Evolutionary conservation across 2,113 vertebrate species (phyloP), one percentile per base, ranked within the genome.

Genomic region (Petrocephalus zakoni): DNA sequence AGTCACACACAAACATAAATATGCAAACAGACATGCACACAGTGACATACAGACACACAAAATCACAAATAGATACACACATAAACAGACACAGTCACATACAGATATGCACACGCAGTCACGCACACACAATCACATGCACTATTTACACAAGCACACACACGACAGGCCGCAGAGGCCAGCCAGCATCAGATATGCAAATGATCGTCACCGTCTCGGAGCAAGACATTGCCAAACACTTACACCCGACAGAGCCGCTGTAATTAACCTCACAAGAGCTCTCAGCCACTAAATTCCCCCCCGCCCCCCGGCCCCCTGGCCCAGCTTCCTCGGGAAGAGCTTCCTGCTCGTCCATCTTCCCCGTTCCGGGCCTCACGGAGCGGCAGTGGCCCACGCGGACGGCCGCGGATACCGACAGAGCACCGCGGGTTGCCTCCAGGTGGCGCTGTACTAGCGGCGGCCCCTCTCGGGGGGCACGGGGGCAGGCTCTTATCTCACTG

Each of bases 231-330:
- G 51, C 51, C 49, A 61, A 87, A 87, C 55, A 61, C 85, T 87
- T 61, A 61, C 2, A 58, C 34, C 85, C 55, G 21, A 19, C 85
- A 64, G 85, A 25, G 17, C 34, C 21, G 8, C 85, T 87, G 85
- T 87, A 87, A 87, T 87, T 87, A 87, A 87, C 85, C 85, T 87
- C 85, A 87, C 55, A 87, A 87, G 85, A 87, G 85, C 85, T 87
- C 85, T 87, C 85, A 87, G 34, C 55, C 85, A 87, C 55, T 25
- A 87, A 87, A 87, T 87, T 64, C 85, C 9, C 0, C 5, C 34
- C 46, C 15, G 37, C n/a, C n/a, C 81, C 46, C 46, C 53, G 55
- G 11, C 52, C n/a, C 7, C 53, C 25, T 5, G 22, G 9, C 21
- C 82, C 47, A 9, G 52, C 49, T 56, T 56, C 84, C 51, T 53